These are phyloP conservation scores for Troilus luridus DNA, from an alignment of 2,888 invertebrate genomes.

Conservation along the genomic window DNA sequence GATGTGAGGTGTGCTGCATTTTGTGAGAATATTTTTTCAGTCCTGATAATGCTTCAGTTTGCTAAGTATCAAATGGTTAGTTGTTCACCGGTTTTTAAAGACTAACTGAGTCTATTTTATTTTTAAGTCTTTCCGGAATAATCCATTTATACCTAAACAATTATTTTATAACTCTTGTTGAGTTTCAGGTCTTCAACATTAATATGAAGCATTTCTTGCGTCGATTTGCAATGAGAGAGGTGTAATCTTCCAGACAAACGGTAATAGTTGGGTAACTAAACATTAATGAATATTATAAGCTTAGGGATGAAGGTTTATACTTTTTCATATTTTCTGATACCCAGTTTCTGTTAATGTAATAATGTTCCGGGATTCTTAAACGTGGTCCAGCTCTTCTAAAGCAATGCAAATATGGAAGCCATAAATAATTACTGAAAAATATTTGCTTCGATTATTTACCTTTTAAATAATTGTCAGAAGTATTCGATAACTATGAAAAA, in stretches of 20 bases:
- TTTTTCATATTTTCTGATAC: slow-evolving; percentile 38
- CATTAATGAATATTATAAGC: background rate
- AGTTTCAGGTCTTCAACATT: too few relatives aligned
- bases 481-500: background rate
- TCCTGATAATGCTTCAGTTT: too few relatives aligned
- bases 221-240: background rate
- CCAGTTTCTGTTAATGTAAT: slow-evolving; percentile 2
- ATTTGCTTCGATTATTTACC: background rate
- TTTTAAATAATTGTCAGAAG: background rate
- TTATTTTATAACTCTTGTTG: too few relatives aligned
- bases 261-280: background rate
- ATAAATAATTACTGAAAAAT: slow-evolving; percentile 39
- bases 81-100: too few relatives aligned
- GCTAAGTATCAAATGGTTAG: too few relatives aligned
- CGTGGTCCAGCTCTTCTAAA: slow-evolving; percentile 22
- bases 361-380: background rate
- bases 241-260: background rate
- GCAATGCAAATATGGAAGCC: slow-evolving; percentile 13
- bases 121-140: too few relatives aligned
- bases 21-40: too few relatives aligned
- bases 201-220: background rate
- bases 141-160: too few relatives aligned
- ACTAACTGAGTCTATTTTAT: too few relatives aligned
- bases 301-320: slow-evolving; percentile 31
- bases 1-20: too few relatives aligned